Conservation (phyloP, 2,113 vertebrate genomes). For the Perca flavescens region DNA sequence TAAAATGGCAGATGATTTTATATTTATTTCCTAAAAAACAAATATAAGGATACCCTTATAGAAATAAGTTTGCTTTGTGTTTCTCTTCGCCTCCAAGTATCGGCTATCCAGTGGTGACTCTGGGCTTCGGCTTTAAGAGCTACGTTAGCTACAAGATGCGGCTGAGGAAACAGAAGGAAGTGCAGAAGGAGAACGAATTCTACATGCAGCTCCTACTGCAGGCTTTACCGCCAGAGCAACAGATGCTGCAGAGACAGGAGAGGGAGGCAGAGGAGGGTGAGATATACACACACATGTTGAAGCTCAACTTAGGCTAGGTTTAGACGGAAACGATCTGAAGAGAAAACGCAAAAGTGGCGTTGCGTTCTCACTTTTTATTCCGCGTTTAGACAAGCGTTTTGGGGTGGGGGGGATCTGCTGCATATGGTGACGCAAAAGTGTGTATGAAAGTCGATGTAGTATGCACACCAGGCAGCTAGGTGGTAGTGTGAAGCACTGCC, state of each 20-base stretch:
- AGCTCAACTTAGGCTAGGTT: no score
- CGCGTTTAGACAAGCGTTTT: no score
- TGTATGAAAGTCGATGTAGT: no score
- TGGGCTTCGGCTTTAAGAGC: constrained; percentile 99
- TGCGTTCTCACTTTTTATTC: no score
- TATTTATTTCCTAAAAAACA: no score
- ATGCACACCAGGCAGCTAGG: no score
- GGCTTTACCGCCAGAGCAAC: constrained; percentile 95
- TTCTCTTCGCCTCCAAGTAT: constrained; percentile 83
- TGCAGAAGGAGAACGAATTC: constrained; percentile 99
- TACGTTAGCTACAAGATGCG: constrained; percentile 99
- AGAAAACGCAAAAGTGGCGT: no score
- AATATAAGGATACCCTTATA: not conserved
- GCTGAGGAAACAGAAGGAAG: constrained; percentile 96
- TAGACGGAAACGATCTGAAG: no score
- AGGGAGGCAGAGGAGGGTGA: constrained; percentile 96
- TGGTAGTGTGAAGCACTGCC: no score
- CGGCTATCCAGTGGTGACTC: constrained; percentile 97
- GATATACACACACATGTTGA: constrained; percentile 43
- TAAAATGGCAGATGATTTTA: not conserved
- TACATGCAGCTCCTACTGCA: constrained; percentile 99
- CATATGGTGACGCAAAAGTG: no score
- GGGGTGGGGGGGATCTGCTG: no score
- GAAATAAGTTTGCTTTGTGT: not conserved
- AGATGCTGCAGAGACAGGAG: constrained; percentile 97